Percentiles rank a stretch among this genome's conserved stretches.
phyloP scores from a whole-genome alignment of 2,888 invertebrate species.

The Leptopterna dolabrata region DNA sequence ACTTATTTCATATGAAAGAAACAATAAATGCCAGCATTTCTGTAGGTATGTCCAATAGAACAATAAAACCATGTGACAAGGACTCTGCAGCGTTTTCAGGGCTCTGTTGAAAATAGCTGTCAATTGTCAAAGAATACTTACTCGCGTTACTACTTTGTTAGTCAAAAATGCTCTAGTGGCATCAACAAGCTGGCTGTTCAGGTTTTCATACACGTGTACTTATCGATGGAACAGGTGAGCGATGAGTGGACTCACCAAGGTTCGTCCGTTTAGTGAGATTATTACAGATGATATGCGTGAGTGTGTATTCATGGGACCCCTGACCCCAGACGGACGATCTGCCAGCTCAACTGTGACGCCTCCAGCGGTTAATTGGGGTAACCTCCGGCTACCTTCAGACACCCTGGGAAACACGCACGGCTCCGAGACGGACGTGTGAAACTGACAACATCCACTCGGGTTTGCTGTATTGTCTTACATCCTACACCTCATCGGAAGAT shows the following conservation, averaged over 20 bases:
- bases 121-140: too few species aligned
- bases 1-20: too few species aligned
- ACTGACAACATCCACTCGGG: neutral
- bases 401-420: neutral
- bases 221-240: neutral
- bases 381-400: neutral
- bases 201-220: too few species aligned
- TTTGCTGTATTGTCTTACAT: neutral
- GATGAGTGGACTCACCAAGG: neutral
- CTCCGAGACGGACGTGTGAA: constrained; percentile 2
- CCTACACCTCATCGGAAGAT: neutral
- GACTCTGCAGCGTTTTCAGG: too few species aligned
- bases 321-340: neutral
- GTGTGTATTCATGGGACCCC: neutral
- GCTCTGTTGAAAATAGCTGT: too few species aligned
- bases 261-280: neutral
- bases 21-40: too few species aligned
- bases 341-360: neutral
- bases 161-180: too few species aligned
- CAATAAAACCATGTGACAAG: too few species aligned
- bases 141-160: too few species aligned
- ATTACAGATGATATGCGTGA: neutral
- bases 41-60: too few species aligned
- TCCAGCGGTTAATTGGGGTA: neutral
- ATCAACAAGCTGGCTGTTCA: too few species aligned